Evolutionary conservation across 2,113 vertebrate genomes (phyloP).

Genomic region (Gopherus flavomarginatus): DNA sequence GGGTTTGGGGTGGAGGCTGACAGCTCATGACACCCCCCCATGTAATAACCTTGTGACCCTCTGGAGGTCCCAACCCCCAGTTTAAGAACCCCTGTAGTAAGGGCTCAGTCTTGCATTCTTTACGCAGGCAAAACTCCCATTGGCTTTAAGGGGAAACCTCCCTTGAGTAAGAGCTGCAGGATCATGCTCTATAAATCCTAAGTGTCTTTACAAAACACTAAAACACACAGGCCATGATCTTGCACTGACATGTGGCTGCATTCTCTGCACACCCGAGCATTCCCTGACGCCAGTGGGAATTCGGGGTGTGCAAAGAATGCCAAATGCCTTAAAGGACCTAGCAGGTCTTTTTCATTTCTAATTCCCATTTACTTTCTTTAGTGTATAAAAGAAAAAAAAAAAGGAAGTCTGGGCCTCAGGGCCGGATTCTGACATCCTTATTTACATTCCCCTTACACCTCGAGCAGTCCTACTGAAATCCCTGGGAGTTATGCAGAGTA

Average conservation of each 20-base stretch:
- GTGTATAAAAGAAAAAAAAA: neutral
- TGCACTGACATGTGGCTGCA: neutral
- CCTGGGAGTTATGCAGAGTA: neutral
- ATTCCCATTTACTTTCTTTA: rapidly evolving
- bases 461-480: neutral
- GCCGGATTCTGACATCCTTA: neutral
- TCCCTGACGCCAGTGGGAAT: neutral
- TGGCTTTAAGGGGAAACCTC: neutral
- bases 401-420: neutral
- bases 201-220: neutral
- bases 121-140: rapidly evolving
- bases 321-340: neutral
- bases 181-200: rapidly evolving
- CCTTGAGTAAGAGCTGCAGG: neutral
- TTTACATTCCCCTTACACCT: neutral
- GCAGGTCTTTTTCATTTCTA: neutral
- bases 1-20: no score
- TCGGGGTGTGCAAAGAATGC: neutral
- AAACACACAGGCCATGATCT: neutral
- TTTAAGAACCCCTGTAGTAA: neutral
- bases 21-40: no score
- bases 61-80: no score
- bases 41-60: no score
- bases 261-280: neutral
- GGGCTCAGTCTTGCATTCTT: neutral